Percentiles rank a stretch among this genome's conserved stretches.
phyloP scores from a whole-genome alignment of 2,113 vertebrate genomes.

The Caranx melampygus region DNA sequence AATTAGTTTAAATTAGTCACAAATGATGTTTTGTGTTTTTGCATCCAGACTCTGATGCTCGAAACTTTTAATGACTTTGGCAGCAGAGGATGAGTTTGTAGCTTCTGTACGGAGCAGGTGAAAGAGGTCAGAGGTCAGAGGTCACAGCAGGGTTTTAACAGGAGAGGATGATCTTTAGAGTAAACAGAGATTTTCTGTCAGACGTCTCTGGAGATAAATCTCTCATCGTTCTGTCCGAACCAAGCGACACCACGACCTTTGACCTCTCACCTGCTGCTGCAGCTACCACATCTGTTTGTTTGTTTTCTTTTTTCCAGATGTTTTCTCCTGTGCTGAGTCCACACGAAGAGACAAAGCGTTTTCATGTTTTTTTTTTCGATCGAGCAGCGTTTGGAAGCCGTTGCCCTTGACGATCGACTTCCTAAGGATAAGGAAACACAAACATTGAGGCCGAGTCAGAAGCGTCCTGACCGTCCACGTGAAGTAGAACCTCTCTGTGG shows the following conservation, averaged over 20 bases:
- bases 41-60: background rate
- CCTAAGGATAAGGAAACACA: no score
- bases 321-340: no score
- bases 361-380: background rate
- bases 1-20: slow-evolving; percentile 30
- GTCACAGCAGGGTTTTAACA: background rate
- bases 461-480: no score
- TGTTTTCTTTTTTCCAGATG: no score
- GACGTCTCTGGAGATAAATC: no score
- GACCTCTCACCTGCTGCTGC: no score
- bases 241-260: no score
- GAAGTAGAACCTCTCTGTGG: no score
- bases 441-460: no score
- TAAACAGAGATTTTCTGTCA: no score
- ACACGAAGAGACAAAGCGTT: background rate
- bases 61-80: background rate
- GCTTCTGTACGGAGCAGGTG: background rate
- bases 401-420: background rate
- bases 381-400: background rate
- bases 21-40: slow-evolving; percentile 19
- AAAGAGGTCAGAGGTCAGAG: background rate
- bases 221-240: no score
- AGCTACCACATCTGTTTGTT: no score
- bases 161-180: background rate
- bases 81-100: background rate